Percentiles rank a stretch among this genome's conserved stretches.
Conservation (phyloP, 2,113 vertebrate genomes). For the Xenopus laevis region DNA sequence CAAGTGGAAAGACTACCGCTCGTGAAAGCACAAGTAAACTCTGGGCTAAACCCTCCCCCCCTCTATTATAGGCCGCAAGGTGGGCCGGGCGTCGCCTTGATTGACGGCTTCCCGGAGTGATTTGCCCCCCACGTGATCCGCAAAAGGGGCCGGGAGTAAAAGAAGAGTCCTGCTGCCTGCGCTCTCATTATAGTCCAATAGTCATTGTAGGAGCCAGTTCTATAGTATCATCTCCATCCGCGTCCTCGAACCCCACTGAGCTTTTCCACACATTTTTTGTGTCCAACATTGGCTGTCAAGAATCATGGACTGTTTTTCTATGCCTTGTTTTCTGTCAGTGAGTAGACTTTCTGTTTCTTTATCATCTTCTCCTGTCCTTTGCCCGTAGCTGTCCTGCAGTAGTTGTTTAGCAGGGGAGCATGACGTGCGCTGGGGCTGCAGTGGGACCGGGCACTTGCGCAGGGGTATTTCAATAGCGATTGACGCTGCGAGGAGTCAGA, state of each 20-base stretch:
- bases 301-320: slow-evolving; percentile 98
- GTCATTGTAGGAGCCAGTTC: slow-evolving; percentile 62
- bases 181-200: slow-evolving; percentile 63
- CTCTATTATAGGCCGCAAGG: slow-evolving; percentile 24
- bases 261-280: slow-evolving; percentile 78
- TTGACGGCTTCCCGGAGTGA: slow-evolving; percentile 15
- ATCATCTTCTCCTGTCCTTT: no score
- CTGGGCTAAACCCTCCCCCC: background rate
- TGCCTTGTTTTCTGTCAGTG: slow-evolving; percentile 97
- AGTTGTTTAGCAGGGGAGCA: no score
- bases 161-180: slow-evolving; percentile 49
- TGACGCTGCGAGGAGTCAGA: background rate
- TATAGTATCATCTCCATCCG: slow-evolving; percentile 54
- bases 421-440: no score
- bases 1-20: background rate
- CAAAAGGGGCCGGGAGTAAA: slow-evolving; percentile 64
- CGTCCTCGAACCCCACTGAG: slow-evolving; percentile 69
- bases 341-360: slow-evolving; percentile 62
- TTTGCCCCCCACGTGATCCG: slow-evolving; percentile 53
- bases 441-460: background rate
- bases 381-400: no score
- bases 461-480: background rate
- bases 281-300: slow-evolving; percentile 81
- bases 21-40: background rate
- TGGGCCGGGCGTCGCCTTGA: slow-evolving; percentile 13